Evolutionary conservation across 1,140 invertebrate species (phyloP).

Genomic region (Euborellia annulipes): DNA sequence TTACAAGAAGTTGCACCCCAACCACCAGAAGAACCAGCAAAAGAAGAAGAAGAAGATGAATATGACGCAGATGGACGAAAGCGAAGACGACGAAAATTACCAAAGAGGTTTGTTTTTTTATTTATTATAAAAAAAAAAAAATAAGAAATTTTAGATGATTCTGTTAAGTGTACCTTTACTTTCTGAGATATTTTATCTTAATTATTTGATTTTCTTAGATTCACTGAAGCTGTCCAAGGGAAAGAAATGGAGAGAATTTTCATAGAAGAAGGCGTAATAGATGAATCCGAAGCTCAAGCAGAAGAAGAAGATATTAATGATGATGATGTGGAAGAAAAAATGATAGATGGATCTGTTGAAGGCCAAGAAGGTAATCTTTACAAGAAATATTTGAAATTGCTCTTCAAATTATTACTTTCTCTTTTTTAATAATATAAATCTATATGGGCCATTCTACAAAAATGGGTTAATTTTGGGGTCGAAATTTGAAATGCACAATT

Average conservation of each 20-base stretch:
- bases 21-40: conserved; percentile 6
- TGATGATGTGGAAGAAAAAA: conserved; percentile 5
- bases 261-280: conserved; percentile 50
- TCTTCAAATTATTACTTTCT: too few species aligned
- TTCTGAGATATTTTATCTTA: conserved; percentile 1
- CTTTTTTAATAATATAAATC: too few species aligned
- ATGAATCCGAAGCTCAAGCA: conserved; percentile 35
- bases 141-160: not conserved
- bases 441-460: too few species aligned
- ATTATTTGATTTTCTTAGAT: conserved; percentile 26
- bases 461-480: too few species aligned
- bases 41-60: conserved; percentile 28
- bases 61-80: conserved; percentile 39
- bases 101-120: conserved; percentile 29
- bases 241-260: conserved; percentile 57
- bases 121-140: not conserved
- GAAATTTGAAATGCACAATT: too few species aligned
- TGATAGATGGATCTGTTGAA: conserved; percentile 10
- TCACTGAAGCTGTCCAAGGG: conserved; percentile 49
- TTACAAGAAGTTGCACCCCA: conserved; percentile 25
- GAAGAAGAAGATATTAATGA: conserved; percentile 20
- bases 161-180: not conserved
- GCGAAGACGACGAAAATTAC: conserved; percentile 40
- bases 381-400: too few species aligned
- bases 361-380: not conserved